Percentiles rank a stretch among this genome's conserved stretches.
These are phyloP conservation scores for Aplysia californica DNA, from an alignment of 1,140 invertebrate genomes.

Conservation along the genomic window DNA sequence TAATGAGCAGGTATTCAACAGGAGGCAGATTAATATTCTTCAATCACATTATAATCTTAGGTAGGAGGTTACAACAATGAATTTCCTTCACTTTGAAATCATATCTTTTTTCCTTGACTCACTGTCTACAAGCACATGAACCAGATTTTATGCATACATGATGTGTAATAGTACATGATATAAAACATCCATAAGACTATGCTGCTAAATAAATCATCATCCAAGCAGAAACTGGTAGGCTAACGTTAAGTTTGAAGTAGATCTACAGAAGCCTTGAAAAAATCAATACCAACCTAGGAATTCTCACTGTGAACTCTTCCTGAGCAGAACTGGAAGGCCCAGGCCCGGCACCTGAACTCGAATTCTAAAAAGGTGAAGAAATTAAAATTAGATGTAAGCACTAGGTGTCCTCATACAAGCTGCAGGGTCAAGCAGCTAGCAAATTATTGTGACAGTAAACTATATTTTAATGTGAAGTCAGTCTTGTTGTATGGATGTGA, in stretches of 20 bases:
- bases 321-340: background rate
- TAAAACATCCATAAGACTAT: background rate
- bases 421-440: too few relatives aligned
- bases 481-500: too few relatives aligned
- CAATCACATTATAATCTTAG: background rate
- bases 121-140: background rate
- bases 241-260: background rate
- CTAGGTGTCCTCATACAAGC: too few relatives aligned
- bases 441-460: too few relatives aligned
- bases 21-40: background rate
- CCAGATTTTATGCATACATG: background rate
- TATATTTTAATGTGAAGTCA: too few relatives aligned
- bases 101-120: background rate
- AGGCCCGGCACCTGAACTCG: too few relatives aligned
- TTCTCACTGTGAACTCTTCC: conserved; percentile 22
- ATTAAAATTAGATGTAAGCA: too few relatives aligned
- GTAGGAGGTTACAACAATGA: background rate
- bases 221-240: background rate
- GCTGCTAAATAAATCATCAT: background rate
- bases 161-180: background rate
- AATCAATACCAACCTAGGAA: conserved; percentile 39
- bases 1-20: background rate
- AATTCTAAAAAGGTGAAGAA: too few relatives aligned
- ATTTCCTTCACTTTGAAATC: background rate
- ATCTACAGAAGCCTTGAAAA: conserved; percentile 3